A percentile compares a stretch with the other conserved stretches of the same genome.
Conservation (phyloP, 2,797 vertebrate species). For the Mormyrops attenuatus region DNA sequence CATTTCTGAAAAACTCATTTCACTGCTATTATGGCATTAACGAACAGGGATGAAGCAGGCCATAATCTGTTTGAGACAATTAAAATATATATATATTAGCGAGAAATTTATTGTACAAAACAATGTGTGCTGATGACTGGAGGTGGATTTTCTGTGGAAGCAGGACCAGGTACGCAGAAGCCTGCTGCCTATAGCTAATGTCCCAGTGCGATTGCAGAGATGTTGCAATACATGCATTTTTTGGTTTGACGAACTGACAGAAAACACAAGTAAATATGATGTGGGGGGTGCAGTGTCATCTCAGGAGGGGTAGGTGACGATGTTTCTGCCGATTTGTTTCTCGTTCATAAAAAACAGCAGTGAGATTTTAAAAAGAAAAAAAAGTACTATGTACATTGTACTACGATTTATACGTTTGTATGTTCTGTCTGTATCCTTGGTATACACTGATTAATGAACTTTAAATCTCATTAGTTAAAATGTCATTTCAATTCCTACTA, state of each 20-base stretch:
- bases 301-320: neutral
- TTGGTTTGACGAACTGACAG: neutral
- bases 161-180: neutral
- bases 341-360: neutral
- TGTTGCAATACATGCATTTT: neutral
- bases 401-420: neutral
- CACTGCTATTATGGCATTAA: neutral
- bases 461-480: neutral
- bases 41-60: neutral
- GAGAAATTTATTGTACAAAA: neutral
- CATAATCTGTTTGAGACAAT: neutral
- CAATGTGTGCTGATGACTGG: neutral
- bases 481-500: neutral
- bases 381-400: too few relatives aligned
- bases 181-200: neutral
- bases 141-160: neutral
- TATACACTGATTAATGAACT: neutral
- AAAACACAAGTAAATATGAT: neutral
- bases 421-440: neutral
- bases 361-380: neutral
- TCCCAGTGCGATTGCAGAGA: neutral
- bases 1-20: neutral
- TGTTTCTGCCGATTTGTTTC: neutral
- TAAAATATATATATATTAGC: neutral
- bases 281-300: neutral